Evolutionary conservation across 2,888 invertebrate species (phyloP).

Genomic region (Cheilosia impressa): DNA sequence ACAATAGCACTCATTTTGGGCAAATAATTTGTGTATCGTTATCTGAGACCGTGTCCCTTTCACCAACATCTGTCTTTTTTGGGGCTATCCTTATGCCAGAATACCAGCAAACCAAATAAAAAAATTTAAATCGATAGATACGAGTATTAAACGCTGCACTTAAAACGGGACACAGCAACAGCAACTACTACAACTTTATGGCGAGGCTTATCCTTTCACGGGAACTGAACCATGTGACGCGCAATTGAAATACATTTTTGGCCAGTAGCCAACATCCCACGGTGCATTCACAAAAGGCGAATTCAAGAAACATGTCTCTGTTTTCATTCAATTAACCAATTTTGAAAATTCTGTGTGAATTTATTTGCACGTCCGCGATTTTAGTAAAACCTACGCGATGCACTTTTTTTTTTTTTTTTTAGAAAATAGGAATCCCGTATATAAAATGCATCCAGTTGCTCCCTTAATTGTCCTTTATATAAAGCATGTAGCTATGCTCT

Average conservation of each 20-base stretch:
- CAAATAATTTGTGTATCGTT: neutral
- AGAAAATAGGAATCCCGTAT: slow-evolving; percentile 3
- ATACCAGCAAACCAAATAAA: neutral
- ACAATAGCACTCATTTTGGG: slow-evolving; percentile 1
- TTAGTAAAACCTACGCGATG: neutral
- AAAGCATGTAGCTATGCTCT: too few relatives aligned
- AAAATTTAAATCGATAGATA: neutral
- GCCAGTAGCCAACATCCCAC: slow-evolving; percentile 40
- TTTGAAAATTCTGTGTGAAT: neutral
- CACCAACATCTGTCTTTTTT: slow-evolving; percentile 2
- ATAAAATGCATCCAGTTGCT: neutral
- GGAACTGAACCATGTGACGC: slow-evolving; percentile 45
- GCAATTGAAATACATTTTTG: slow-evolving; percentile 40
- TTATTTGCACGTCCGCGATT: neutral
- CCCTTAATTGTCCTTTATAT: neutral
- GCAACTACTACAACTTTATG: slow-evolving; percentile 30
- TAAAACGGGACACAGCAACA: slow-evolving; percentile 12
- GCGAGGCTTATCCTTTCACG: slow-evolving; percentile 36
- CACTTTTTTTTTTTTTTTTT: neutral
- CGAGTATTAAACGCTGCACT: neutral
- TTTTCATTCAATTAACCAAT: slow-evolving; percentile 60
- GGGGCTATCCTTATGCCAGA: neutral
- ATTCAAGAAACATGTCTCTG: slow-evolving; percentile 22
- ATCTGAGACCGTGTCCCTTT: neutral
- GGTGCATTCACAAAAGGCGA: slow-evolving; percentile 9